Evolutionary conservation across 2,888 invertebrate genomes (phyloP).

Genomic region (Drosophila koepferae): DNA sequence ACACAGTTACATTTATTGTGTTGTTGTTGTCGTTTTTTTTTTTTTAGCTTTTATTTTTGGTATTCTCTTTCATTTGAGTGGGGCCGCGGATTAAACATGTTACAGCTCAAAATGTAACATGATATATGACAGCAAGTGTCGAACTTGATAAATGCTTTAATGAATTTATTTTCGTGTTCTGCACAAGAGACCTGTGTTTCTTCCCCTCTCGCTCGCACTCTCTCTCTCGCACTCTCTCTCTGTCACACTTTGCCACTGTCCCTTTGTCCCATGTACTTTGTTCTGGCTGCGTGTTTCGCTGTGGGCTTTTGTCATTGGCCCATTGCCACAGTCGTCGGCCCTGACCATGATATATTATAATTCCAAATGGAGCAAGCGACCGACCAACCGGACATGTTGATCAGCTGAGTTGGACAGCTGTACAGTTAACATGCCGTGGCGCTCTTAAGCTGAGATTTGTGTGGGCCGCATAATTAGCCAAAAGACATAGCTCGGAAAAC

Average conservation of each 20-base stretch:
- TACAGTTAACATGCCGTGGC: constrained; percentile 67
- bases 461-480: constrained; percentile 50
- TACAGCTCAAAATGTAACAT: constrained; percentile 61
- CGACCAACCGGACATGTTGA: constrained; percentile 25
- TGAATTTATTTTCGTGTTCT: constrained; percentile 77
- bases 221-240: not conserved
- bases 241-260: no score
- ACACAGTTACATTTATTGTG: constrained; percentile 32
- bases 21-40: constrained; percentile 15
- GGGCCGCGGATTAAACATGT: constrained; percentile 74
- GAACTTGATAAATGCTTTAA: constrained; percentile 81
- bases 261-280: not conserved
- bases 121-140: constrained; percentile 76
- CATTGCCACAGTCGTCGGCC: constrained; percentile 63
- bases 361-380: constrained; percentile 57
- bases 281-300: constrained; percentile 9
- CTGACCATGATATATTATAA: constrained; percentile 80
- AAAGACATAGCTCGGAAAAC: constrained; percentile 9
- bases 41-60: constrained; percentile 15
- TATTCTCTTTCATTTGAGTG: constrained; percentile 28
- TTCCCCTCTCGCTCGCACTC: not conserved
- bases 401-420: constrained; percentile 19
- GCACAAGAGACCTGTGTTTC: constrained; percentile 17
- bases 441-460: constrained; percentile 69
- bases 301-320: constrained; percentile 40